phyloP scores from a whole-genome alignment of 2,113 vertebrate genomes.

The Pygoscelis antarcticus region DNA sequence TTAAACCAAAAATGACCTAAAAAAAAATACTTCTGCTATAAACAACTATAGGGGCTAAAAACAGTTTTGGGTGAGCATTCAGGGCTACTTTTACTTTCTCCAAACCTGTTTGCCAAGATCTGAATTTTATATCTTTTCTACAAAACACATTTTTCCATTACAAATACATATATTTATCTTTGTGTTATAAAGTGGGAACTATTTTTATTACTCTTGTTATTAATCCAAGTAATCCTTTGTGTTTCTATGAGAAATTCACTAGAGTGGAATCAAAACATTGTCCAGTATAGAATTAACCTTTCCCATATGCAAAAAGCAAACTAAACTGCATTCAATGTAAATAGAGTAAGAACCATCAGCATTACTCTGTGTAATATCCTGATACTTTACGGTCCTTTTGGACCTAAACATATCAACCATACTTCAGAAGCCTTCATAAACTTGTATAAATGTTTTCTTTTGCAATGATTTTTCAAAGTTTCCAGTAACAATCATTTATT shows the following conservation, averaged over 20 bases:
- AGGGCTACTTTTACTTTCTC: not conserved
- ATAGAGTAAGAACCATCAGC: not conserved
- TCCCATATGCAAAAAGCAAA: slow-evolving; percentile 22
- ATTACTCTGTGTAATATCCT: slow-evolving; percentile 33
- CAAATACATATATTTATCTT: slow-evolving; percentile 26
- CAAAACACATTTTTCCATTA: not conserved
- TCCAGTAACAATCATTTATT: slow-evolving; percentile 61
- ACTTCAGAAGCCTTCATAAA: slow-evolving; percentile 63
- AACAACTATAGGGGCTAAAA: not conserved
- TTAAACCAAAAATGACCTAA: not conserved
- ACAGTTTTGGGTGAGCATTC: not conserved
- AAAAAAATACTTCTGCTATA: not conserved
- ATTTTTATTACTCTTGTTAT: slow-evolving; percentile 39
- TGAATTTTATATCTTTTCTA: slow-evolving; percentile 1
- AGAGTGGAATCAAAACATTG: slow-evolving; percentile 32
- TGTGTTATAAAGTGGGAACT: slow-evolving; percentile 19
- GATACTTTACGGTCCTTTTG: slow-evolving; percentile 51
- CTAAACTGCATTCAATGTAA: slow-evolving; percentile 5
- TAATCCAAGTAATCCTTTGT: slow-evolving; percentile 52
- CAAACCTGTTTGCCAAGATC: not conserved
- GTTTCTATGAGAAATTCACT: slow-evolving; percentile 26
- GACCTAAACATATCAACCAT: slow-evolving; percentile 9
- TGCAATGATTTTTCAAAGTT: slow-evolving; percentile 59
- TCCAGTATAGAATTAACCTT: slow-evolving; percentile 5
- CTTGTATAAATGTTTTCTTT: slow-evolving; percentile 64